A percentile compares a stretch with the other conserved stretches of the same genome.
These are phyloP conservation scores for Trachemys scripta DNA, from an alignment of 2,113 vertebrate genomes.

Conservation along the genomic window DNA sequence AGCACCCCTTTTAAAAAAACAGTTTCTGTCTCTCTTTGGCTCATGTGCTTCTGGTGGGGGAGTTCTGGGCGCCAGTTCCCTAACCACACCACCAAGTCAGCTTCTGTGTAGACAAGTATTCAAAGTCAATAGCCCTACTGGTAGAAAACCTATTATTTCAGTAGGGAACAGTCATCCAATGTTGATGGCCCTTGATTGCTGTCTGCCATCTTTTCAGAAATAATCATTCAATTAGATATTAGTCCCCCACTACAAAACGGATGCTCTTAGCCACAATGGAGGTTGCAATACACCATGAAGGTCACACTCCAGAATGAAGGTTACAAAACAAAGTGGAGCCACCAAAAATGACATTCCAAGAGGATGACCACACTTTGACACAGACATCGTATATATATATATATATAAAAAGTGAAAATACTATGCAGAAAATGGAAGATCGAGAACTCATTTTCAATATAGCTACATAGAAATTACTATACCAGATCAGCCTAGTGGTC, in stretches of 20 bases:
- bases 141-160: neutral
- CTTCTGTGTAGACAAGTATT: neutral
- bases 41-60: neutral
- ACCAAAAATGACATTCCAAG: neutral
- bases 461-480: neutral
- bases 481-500: neutral
- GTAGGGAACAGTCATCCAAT: neutral
- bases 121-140: neutral
- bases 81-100: neutral
- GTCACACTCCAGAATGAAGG: neutral
- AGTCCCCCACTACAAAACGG: rapidly evolving
- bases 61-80: neutral
- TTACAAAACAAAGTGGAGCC: neutral
- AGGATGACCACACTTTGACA: neutral
- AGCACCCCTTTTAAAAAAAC: neutral
- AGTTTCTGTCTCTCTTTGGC: neutral
- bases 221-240: neutral
- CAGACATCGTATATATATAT: neutral
- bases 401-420: neutral
- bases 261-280: neutral
- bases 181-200: neutral
- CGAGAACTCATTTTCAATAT: neutral
- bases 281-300: neutral
- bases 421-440: neutral
- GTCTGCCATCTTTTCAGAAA: neutral